These are phyloP conservation scores for Hydropsyche betteni DNA, from an alignment of 2,888 invertebrate species.

Conservation along the genomic window DNA sequence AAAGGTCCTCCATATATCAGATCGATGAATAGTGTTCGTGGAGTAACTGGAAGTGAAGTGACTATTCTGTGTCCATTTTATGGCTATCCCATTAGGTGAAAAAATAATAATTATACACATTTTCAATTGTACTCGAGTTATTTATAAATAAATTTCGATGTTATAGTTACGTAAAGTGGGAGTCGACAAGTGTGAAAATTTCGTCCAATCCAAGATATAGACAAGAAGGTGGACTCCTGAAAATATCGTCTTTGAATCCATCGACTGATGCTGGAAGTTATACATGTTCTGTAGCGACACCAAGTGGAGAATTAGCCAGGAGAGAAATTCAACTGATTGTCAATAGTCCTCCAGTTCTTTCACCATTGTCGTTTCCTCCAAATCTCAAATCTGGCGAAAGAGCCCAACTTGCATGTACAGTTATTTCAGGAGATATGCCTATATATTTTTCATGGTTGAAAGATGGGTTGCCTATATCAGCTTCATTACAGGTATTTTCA, in stretches of 20 bases:
- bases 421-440: conserved; percentile 77
- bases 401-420: conserved; percentile 84
- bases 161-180: conserved; percentile 75
- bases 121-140: neutral
- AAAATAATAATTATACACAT: neutral
- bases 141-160: conserved; percentile 52
- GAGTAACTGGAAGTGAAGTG: conserved; percentile 81
- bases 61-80: conserved; percentile 85
- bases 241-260: conserved; percentile 71
- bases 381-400: conserved; percentile 81
- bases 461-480: conserved; percentile 71
- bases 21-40: conserved; percentile 77
- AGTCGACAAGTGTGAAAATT: conserved; percentile 54
- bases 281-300: conserved; percentile 79
- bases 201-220: conserved; percentile 59
- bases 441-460: conserved; percentile 75
- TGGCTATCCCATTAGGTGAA: conserved; percentile 79
- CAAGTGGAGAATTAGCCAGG: conserved; percentile 78
- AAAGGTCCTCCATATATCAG: conserved; percentile 81
- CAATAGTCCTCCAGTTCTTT: conserved; percentile 80
- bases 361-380: conserved; percentile 83
- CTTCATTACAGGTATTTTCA: conserved; percentile 67
- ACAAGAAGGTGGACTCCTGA: conserved; percentile 68
- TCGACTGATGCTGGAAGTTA: conserved; percentile 79
- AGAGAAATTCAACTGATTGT: conserved; percentile 72